Base-by-base conservation (phyloP, 2,113 vertebrate genomes). In the Xenopus laevis region DNA sequence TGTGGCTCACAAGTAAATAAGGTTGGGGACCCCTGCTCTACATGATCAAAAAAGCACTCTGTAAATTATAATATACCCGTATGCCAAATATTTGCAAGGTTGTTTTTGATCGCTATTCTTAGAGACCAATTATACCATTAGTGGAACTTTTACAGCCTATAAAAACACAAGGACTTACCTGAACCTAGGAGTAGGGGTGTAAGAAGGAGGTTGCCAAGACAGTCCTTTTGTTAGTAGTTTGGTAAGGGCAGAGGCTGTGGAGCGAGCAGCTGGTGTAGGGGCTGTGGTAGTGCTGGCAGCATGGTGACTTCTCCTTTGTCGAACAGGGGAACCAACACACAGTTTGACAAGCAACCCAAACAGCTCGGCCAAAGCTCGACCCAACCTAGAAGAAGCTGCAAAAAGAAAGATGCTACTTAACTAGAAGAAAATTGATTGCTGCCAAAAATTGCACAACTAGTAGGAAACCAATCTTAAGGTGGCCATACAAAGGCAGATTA, bases 161-260 rank as follows among this genome's bases (percentile, higher is more conserved):
- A 13, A 50, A 50, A 50, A 10, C 33, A 40, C 33, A 50, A 50
- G n/a, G 20, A 66, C 81, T 78, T 67, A 96, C 95, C 95, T 93
- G 81, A 97, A 96, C n/a, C 95, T 90, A 8, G 95, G 95, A 1
- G 95, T 97, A 33, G 95, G 95, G 15, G 95, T 97, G 82, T 97
- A 97, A 0, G 94, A 93, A 30, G 95, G 95, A 1, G 95, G 95
- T 79, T 93, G 94, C 95, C 95, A 97, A 72, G 94, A 96, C 71
- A 97, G 88, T 71, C 95, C 95, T 81, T 96, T 96, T 71, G 95
- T 96, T 47, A 97, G 93, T 40, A 97, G 89, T 79, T 96, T 96
- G 23, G 95, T 96, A 68, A 97, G 92, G 18, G 95, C 94, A 40
- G 95, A 96, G 21, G 95, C 95, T 15, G 95, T 97, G 74, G 95